These are phyloP conservation scores for Aphrophora alni DNA, from an alignment of 2,888 invertebrate species.

Conservation along the genomic window DNA sequence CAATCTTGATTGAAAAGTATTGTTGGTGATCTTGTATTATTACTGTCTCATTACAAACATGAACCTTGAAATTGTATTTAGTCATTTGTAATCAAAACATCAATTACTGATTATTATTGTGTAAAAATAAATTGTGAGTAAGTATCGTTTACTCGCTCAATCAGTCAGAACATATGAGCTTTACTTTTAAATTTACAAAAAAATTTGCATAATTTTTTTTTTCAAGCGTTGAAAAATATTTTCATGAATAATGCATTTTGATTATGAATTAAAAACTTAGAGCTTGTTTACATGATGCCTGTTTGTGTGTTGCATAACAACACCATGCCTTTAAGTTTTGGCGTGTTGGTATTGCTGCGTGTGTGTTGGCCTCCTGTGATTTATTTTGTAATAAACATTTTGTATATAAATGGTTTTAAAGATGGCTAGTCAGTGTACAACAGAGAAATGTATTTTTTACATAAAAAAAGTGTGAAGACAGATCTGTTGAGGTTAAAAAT, in stretches of 20 bases:
- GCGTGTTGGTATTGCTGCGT: not conserved
- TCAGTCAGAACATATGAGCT: not conserved
- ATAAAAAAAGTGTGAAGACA: not conserved
- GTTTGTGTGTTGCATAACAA: not conserved
- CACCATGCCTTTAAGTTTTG: not conserved
- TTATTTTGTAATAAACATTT: conserved; percentile 6
- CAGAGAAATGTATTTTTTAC: not conserved
- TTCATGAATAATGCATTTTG: not conserved
- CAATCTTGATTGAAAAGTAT: no score
- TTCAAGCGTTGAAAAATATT: not conserved
- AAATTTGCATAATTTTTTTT: not conserved
- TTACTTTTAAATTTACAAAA: not conserved
- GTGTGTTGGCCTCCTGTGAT: not conserved
- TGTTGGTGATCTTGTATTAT: no score
- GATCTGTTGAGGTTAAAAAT: not conserved
- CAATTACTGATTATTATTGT: no score
- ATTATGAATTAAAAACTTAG: not conserved
- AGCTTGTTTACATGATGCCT: conserved; percentile 6
- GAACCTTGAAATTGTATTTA: not conserved
- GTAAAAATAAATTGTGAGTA: no score
- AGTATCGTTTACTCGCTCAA: not conserved
- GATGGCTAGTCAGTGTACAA: not conserved
- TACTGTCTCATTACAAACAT: not conserved
- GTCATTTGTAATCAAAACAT: not conserved
- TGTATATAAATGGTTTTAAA: not conserved